Evolutionary conservation across 2,888 invertebrate species (phyloP), one percentile per base, ranked within the genome.

Genomic region (Leptinotarsa peninsularis): DNA sequence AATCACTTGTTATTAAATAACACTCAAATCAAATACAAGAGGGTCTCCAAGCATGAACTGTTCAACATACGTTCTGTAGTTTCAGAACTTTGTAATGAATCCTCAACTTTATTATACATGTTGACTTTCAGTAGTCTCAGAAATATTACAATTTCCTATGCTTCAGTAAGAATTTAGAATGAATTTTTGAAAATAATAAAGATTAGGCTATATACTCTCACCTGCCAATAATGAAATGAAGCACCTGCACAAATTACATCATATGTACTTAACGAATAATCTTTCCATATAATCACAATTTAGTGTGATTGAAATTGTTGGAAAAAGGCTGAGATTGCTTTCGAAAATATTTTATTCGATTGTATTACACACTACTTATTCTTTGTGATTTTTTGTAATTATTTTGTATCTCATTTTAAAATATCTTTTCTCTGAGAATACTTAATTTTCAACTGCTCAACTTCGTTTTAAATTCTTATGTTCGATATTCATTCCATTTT

Each of bases 251-350:
- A 81, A 77, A 75, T 72, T 76, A 68, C 71, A 52, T 71, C 71
- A 52, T 71, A 78, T 60, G 81, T 82, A 82, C 82, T 81, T 81
- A 80, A 80, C 67, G 21, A 63, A 49, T 69, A 74, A 58, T 80
- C 73, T 52, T 52, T 52, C 68, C 58, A 49, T 49, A 78, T 78
- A 72, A 76, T 71, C 74, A 67, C 71, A 56, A 33, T 66, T 66
- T 77, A 76, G 71, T 73, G 63, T 75, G 73, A 73, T 73, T 66
- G 23, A 71, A 71, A 18, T 33, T 10, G 43, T 54, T 21, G 60
- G 60, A 43, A 27, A 71, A 78, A 79, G 78, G 78, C 79, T 78
- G 79, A 78, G 73, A 66, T 71, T 56, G 67, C 27, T 50, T 49
- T 60, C 50, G 68, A 71, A 74, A 76, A 68, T 73, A 66, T 54